Base-by-base conservation (phyloP, 2,113 vertebrate species). In the Saccopteryx bilineata region DNA sequence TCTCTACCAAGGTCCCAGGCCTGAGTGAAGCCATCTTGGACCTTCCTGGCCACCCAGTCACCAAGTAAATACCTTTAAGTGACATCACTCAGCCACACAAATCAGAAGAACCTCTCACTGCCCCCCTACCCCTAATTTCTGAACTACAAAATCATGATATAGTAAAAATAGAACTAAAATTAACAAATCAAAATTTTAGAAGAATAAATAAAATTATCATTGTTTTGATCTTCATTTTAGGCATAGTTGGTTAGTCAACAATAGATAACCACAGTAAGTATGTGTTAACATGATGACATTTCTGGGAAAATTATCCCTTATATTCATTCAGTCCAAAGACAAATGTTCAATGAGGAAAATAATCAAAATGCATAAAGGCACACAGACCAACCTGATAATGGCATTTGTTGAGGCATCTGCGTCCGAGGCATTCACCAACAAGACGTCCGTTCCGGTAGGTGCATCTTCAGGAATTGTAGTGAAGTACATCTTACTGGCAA, bases 381-480 rank as follows among this genome's bases (percentile, higher is more conserved):
- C 78, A 75, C 0, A 1, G 0, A 92, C 97, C 78, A 98, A 99
- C 99, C 99, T 99, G 97, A 99, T 98, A n/a, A 99, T 98, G 1
- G 99, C 99, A 24, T 99, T 99, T 90, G 98, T 63, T 18, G 99
- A 99, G 50, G 99, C 98, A 31, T 99, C 99, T 9, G 99, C 98
- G 21, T 99, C 99, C 0, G 99, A 99, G 91, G 99, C 99, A 87
- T 99, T 99, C 56, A 99, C 99, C 33, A 99, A 96, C 48, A 99
- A 97, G 90, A 99, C 99, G 48, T 99, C 99, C 1, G 99, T 99
- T 61, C 99, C 99, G 0, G 99, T 99, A 0, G 99, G 98, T 2
- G 99, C 99, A 19, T 99, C 99, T 97, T 99, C 99, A 0, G 97
- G 98, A 96, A 99, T 98, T 17, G 98, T 98, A 86, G 99, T 99